Base-by-base conservation (phyloP, 2,888 invertebrate genomes). In the Notocelia uddmanniana region DNA sequence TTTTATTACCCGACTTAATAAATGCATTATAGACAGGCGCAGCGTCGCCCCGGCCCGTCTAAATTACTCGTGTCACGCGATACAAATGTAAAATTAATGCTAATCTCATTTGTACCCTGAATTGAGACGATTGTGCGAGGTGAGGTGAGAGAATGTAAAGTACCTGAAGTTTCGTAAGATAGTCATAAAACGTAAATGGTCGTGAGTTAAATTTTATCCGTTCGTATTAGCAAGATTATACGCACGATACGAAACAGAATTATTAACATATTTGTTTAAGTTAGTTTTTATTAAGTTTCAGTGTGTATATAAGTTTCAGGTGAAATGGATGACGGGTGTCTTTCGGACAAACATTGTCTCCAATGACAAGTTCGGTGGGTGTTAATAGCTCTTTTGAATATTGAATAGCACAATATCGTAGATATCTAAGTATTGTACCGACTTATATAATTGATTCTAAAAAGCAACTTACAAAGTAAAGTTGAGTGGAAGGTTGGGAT, bases 61-160 rank as follows among this genome's bases (percentile, higher is more conserved):
- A 48, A 68, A 72, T 72, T 37, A 68, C 68, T 50, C n/a, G 26
- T 57, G 68, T 57, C 72, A 72, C 72, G 72, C 72, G 68, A 72
- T 62, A 62, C 72, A 72, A 72, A 68, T 72, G 67, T 72, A 45
- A 50, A 68, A 68, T 62, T 62, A 72, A 68, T 62, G 67, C 57
- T 68, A 62, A 72, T 67, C 34, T 60, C 60, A 62, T 67, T 67
- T 62, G 48, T 55, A 54, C 19, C 55, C 54, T 26, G 62, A 34
- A 68, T 62, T 60, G 62, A 62, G 60, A 37, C 52, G 21, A 70
- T 59, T 71, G 71, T 26, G 68, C 62, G 48, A 72, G 68, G 72
- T 68, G 48, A 72, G 68, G 72, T 68, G 62, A 72, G 72, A 71
- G 69, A 71, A 59, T 26, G 58, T 70, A 21, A 69, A 66, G 58